Percentiles rank a stretch among this genome's conserved stretches.
phyloP scores from a whole-genome alignment of 2,797 vertebrate genomes.

The Manis pentadactyla region DNA sequence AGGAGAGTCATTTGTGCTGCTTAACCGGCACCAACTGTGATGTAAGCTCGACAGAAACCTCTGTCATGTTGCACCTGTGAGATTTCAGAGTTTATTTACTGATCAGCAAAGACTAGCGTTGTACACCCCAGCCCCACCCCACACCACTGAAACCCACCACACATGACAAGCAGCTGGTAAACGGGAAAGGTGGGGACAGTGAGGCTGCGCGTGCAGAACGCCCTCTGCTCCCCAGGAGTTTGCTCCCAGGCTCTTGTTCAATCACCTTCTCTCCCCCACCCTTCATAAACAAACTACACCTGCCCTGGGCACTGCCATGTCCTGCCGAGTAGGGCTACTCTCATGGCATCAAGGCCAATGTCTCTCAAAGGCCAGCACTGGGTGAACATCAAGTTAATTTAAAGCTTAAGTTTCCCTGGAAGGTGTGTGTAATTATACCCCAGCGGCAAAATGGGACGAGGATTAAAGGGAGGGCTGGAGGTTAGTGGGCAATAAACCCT shows the following conservation, averaged over 20 bases:
- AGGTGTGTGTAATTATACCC: background rate
- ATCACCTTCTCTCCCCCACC: background rate
- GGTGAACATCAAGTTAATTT: background rate
- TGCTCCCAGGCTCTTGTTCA: background rate
- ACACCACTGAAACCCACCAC: background rate
- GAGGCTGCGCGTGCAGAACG: rapidly evolving
- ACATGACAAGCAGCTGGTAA: rapidly evolving
- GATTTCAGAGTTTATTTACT: background rate
- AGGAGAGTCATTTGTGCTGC: no score
- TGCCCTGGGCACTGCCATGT: background rate
- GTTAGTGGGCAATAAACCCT: no score
- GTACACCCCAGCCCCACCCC: rapidly evolving
- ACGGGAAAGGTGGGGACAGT: rapidly evolving
- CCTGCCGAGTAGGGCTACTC: background rate
- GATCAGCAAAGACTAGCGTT: rapidly evolving
- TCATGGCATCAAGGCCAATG: background rate
- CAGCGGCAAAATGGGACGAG: background rate
- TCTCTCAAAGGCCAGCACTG: background rate
- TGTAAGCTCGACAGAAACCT: background rate
- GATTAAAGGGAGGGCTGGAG: background rate
- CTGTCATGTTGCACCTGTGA: rapidly evolving
- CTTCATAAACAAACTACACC: background rate
- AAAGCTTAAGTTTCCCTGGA: background rate
- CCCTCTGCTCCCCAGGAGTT: background rate
- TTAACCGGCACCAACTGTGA: rapidly evolving